Conservation (phyloP, 2,888 invertebrate species). For the Tenthredo notha region DNA sequence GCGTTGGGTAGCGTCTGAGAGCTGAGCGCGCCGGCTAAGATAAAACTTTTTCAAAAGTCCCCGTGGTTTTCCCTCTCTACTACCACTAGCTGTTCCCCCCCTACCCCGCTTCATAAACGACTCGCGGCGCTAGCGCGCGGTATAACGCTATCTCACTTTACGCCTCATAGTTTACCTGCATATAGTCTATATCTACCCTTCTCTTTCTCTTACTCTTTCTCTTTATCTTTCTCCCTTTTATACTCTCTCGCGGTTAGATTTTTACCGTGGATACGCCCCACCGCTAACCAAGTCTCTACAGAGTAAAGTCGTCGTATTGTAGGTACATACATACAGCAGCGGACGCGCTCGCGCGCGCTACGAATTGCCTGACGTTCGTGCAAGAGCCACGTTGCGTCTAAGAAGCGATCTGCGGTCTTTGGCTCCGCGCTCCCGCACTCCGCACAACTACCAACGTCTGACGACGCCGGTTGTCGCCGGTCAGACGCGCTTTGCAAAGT, state of each 20-base stretch:
- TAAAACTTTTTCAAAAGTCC: constrained; percentile 77
- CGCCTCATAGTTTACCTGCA: neutral
- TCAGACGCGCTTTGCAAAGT: constrained; percentile 7
- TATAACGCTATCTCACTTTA: constrained; percentile 30
- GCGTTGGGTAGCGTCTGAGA: constrained; percentile 77
- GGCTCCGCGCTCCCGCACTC: neutral
- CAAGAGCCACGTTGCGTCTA: neutral
- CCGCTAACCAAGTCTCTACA: neutral
- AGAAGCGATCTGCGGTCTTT: constrained; percentile 10
- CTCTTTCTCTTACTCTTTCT: constrained; percentile 50
- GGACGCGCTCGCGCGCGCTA: neutral
- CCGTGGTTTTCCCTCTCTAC: constrained; percentile 50
- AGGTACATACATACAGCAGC: neutral
- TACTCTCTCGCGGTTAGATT: constrained; percentile 29
- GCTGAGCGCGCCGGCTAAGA: constrained; percentile 74
- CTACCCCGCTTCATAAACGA: constrained; percentile 22
- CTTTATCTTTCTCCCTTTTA: constrained; percentile 48
- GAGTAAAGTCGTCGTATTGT: neutral
- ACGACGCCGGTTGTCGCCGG: neutral
- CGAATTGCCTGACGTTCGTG: neutral
- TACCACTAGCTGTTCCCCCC: constrained; percentile 53
- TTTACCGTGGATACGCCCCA: constrained; percentile 12
- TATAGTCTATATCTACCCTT: neutral
- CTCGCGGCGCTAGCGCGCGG: neutral
- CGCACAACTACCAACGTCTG: neutral